Evolutionary conservation across 2,888 invertebrate species (phyloP), one percentile per base, ranked within the genome.

Genomic region (Halictus ligatus): DNA sequence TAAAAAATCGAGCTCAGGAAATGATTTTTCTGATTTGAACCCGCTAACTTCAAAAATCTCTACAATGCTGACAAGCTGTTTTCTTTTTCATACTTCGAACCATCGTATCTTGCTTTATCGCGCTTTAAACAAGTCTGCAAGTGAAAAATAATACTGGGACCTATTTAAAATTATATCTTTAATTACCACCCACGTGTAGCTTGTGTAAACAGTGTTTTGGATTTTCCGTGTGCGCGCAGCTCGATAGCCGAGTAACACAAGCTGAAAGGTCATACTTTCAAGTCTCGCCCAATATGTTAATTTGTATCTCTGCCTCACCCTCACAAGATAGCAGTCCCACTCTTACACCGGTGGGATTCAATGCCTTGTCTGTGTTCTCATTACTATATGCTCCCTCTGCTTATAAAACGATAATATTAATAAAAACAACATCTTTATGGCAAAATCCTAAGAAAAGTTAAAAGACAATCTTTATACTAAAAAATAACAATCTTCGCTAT

Each of bases 261-360:
- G 13, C 60, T 25, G 73, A 73, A 46, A 73, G 48, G 50, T 35
- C 29, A 35, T 35, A 35, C 50, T 50, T 60, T 60, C 60, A 25
- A 60, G 60, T 75, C 43, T n/a, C 60, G 60, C 60, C 60, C 60
- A 60, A 60, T 25, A 60, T 60, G 60, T 60, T 60, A 60, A 60
- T 60, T 15, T 25, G 25, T 25, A 25, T 13, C 25, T 60, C 8
- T 13, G 60, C 60, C 25, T 25, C 54, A 21, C 21, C 54, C 54
- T 60, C 60, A 6, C 5, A 6, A 60, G 25, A 13, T 25, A 25
- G 13, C 60, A 6, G 6, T 60, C 25, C 25, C 25, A 60, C 60
- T 25, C 13, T 25, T 25, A 5, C 13, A 25, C 25, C 25, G 13
- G 60, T 13, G 25, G 60, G 25, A 60, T 60, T 25, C 60, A 7